Percentiles rank a stretch among this genome's conserved stretches.
These are phyloP conservation scores for Balanococcus diminutus DNA, from an alignment of 2,888 invertebrate genomes.

Conservation along the genomic window DNA sequence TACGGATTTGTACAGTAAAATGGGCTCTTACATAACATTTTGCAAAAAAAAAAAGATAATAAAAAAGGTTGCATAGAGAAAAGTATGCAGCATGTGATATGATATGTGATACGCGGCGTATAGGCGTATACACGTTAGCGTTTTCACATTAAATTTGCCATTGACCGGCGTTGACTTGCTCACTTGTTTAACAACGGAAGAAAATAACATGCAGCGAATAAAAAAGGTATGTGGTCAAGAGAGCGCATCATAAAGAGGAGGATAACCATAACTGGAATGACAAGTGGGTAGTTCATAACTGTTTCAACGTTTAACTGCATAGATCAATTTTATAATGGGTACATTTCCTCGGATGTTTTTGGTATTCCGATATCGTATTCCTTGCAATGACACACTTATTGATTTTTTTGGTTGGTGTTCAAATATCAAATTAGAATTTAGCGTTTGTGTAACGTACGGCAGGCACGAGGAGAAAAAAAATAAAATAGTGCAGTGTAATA, in stretches of 20 bases:
- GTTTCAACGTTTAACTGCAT: conserved; percentile 21
- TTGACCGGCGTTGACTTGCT: conserved; percentile 18
- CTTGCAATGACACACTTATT: conserved; percentile 29
- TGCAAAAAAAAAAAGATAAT: neutral
- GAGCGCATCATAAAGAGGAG: conserved; percentile 33
- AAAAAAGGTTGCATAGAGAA: neutral
- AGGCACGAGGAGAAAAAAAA: neutral
- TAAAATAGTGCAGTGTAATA: neutral
- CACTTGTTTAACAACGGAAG: conserved; percentile 40
- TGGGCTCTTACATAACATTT: neutral
- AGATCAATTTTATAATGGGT: conserved; percentile 41
- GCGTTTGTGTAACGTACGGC: neutral
- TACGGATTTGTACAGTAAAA: neutral
- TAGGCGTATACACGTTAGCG: neutral
- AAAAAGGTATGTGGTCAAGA: conserved; percentile 41
- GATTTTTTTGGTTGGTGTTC: conserved; percentile 10
- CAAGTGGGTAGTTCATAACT: conserved; percentile 42
- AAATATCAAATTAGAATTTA: neutral
- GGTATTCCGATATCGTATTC: conserved; percentile 13
- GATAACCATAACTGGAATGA: conserved; percentile 42
- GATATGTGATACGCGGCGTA: neutral
- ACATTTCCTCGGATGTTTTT: conserved; percentile 1
- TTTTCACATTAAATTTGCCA: neutral
- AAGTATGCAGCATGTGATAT: neutral
- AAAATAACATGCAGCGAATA: conserved; percentile 13